Conservation (phyloP, 2,797 vertebrate species). For the Tokudaia tokunoshimensis region DNA sequence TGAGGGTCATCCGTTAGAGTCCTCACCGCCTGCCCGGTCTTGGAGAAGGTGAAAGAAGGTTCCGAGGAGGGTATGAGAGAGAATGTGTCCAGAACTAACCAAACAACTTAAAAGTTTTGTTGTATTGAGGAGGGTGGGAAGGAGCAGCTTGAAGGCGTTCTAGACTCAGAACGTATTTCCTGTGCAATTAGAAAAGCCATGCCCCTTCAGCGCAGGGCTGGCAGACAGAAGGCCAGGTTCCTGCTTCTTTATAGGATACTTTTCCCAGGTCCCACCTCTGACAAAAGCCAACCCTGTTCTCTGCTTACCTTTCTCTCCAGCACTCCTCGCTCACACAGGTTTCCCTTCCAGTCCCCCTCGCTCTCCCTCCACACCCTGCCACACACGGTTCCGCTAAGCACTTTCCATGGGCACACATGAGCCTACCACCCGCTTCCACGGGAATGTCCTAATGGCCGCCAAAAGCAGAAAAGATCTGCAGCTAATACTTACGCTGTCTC, state of each 20-base stretch:
- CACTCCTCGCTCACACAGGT: neutral
- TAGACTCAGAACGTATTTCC: neutral
- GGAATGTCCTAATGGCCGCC: neutral
- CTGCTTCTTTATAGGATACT: neutral
- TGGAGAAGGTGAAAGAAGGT: neutral
- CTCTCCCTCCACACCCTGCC: neutral
- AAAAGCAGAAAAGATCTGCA: conserved; percentile 16
- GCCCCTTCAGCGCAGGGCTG: neutral
- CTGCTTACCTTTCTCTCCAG: conserved; percentile 33
- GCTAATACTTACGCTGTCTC: neutral
- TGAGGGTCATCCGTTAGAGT: neutral
- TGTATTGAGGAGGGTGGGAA: neutral
- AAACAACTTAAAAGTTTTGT: neutral
- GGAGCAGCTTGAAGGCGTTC: neutral
- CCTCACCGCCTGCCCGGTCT: neutral
- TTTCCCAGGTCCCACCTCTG: neutral
- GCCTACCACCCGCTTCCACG: neutral
- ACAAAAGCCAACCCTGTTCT: neutral
- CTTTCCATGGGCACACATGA: neutral
- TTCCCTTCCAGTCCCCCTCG: neutral
- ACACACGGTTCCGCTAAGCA: neutral
- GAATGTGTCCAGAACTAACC: neutral
- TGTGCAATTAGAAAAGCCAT: neutral
- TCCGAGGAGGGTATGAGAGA: neutral
- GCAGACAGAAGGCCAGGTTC: neutral